A percentile compares a stretch with the other conserved stretches of the same genome.
phyloP scores from a whole-genome alignment of 2,888 invertebrate species.

The Diogma glabrata region DNA sequence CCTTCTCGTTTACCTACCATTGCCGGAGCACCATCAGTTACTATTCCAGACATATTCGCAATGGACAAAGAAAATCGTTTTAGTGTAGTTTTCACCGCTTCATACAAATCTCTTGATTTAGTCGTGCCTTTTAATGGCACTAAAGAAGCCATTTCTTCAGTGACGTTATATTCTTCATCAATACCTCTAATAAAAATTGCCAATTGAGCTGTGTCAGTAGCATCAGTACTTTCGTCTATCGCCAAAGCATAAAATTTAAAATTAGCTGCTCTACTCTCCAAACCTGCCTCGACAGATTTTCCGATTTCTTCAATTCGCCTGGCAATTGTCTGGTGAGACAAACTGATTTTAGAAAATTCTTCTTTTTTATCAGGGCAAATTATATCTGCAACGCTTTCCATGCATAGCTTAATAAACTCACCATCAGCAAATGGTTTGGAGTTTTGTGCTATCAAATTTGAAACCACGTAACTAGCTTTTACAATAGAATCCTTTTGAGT shows the following conservation, averaged over 20 bases:
- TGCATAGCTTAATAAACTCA: neutral
- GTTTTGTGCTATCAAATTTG: neutral
- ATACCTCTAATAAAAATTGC: neutral
- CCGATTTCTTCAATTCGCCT: neutral
- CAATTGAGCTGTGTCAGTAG: neutral
- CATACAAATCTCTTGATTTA: no score
- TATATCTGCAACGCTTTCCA: conserved; percentile 1
- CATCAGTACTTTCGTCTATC: neutral
- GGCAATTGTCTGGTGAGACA: neutral
- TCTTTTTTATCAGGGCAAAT: neutral
- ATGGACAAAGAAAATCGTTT: no score
- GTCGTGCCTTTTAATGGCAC: no score
- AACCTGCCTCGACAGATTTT: neutral
- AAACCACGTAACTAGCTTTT: neutral
- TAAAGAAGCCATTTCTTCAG: no score
- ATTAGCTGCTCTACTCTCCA: neutral
- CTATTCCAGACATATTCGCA: no score
- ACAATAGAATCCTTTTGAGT: neutral
- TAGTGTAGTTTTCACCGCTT: no score
- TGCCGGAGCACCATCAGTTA: no score
- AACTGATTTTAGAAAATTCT: conserved; percentile 1
- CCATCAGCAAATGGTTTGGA: neutral
- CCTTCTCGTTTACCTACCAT: no score
- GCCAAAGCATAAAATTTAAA: no score
- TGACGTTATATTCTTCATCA: no score